Conservation (phyloP, 2,113 vertebrate genomes). For the Cryptomyrus ogoouensis region DNA sequence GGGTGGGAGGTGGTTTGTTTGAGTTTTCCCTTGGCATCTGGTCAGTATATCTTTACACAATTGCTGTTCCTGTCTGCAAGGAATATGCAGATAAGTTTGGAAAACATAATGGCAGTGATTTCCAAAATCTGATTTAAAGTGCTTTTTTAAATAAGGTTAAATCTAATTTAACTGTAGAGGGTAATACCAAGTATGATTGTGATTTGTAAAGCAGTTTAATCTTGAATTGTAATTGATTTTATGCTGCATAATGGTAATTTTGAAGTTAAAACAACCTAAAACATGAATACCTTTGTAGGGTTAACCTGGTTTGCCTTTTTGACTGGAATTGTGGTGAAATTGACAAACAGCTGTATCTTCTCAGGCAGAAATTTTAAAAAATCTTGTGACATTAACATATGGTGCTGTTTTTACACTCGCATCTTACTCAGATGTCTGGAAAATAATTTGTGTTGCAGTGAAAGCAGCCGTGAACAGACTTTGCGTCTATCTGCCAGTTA, state of each 20-base stretch:
- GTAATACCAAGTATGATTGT: not conserved
- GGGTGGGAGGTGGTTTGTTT: not conserved
- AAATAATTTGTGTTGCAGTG: not conserved
- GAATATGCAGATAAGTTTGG: not conserved
- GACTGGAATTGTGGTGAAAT: not conserved
- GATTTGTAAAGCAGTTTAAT: not conserved
- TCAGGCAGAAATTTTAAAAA: not conserved
- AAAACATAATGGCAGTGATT: not conserved
- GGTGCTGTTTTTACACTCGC: slow-evolving; percentile 19
- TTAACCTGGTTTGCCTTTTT: not conserved
- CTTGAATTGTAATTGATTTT: not conserved
- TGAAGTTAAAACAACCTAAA: not conserved
- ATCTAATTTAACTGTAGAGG: not conserved
- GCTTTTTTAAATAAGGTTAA: not conserved
- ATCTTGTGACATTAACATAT: not conserved
- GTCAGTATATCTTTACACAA: not conserved
- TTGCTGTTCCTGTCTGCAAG: not conserved
- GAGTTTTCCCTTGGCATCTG: not conserved
- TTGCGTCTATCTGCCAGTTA: not conserved
- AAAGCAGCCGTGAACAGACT: not conserved
- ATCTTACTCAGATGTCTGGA: not conserved
- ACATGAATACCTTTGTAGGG: not conserved
- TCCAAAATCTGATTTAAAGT: not conserved
- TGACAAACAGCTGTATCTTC: not conserved
- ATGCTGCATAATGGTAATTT: not conserved